These are phyloP conservation scores for Gorsachius magnificus DNA, from an alignment of 2,797 vertebrate species.

Conservation along the genomic window DNA sequence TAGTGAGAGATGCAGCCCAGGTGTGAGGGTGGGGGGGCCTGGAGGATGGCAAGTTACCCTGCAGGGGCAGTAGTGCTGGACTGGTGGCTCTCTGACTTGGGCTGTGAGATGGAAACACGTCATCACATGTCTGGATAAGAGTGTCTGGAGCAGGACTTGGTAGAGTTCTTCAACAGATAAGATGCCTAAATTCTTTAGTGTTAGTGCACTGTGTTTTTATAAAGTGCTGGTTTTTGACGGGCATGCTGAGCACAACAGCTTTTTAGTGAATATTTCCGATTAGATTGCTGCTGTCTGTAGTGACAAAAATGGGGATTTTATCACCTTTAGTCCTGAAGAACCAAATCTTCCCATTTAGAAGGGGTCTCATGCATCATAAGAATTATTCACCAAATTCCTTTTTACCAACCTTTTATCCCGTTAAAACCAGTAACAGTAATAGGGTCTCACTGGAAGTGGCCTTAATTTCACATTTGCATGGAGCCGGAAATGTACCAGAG, in stretches of 20 bases:
- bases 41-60: accelerated
- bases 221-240: not conserved
- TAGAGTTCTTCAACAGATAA: not conserved
- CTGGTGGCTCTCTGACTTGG: not conserved
- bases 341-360: not conserved
- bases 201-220: not conserved
- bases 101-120: not conserved
- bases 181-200: not conserved
- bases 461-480: not conserved
- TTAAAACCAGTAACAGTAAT: not conserved
- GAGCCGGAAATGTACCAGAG: not conserved
- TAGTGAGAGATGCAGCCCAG: not conserved
- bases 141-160: not conserved
- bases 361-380: not conserved
- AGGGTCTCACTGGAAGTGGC: not conserved
- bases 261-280: not conserved
- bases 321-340: not conserved
- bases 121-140: accelerated
- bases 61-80: not conserved
- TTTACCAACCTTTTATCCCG: not conserved
- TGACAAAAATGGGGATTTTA: not conserved
- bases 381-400: not conserved
- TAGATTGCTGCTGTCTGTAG: not conserved
- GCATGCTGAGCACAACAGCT: not conserved
- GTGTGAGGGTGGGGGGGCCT: not conserved